Percentiles rank a stretch among this genome's conserved stretches.
These are phyloP conservation scores for Mesorhabditis spiculigera DNA, from an alignment of 2,888 invertebrate species.

Conservation along the genomic window DNA sequence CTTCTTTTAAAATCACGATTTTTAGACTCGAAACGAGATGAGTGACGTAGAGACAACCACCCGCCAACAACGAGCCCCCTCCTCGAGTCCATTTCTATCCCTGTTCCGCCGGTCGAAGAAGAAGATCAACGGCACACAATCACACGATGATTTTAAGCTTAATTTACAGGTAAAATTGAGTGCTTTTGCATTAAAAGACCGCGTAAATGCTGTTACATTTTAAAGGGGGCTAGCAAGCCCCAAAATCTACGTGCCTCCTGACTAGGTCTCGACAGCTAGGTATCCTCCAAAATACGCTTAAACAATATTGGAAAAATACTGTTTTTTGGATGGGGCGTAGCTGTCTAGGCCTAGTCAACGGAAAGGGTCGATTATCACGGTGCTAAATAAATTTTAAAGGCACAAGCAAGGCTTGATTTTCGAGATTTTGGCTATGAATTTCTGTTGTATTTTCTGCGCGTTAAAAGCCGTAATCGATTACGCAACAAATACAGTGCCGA, in stretches of 20 bases:
- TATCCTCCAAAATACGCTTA: background rate
- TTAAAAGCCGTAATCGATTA: too few species aligned
- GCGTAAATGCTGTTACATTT: background rate
- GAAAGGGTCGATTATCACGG: background rate
- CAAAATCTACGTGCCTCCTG: too few species aligned
- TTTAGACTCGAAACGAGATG: too few species aligned
- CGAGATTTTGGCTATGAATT: too few species aligned
- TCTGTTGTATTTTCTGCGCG: too few species aligned
- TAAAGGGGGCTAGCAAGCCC: background rate
- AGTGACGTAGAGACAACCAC: background rate
- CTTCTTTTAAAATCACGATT: too few species aligned
- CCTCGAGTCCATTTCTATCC: conserved; percentile 28
- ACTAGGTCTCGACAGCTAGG: background rate
- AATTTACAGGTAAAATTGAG: background rate
- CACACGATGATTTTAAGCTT: conserved; percentile 16
- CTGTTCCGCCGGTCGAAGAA: conserved; percentile 41
- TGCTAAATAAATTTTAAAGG: background rate
- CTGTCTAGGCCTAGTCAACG: background rate
- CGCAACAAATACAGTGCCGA: too few species aligned
- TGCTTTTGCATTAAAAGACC: background rate
- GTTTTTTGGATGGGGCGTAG: too few species aligned
- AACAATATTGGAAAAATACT: background rate
- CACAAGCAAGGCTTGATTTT: background rate
- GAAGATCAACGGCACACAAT: conserved; percentile 20
- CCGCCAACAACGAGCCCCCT: background rate